These are phyloP conservation scores for Parasteatoda tepidariorum DNA, from an alignment of 1,140 invertebrate genomes.

Conservation along the genomic window DNA sequence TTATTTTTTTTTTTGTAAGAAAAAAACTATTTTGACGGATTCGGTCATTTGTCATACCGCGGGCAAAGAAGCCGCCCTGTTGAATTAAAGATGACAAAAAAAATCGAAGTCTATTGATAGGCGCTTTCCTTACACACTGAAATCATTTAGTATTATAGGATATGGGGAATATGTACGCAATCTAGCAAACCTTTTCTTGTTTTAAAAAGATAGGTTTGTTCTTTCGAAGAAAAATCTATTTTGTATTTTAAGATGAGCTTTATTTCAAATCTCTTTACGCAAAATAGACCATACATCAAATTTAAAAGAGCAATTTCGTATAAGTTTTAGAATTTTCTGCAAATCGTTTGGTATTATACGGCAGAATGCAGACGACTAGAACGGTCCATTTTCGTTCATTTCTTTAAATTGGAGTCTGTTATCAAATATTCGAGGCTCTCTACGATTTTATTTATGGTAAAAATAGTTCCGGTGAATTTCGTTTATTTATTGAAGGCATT, in stretches of 20 bases:
- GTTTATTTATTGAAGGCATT: no score
- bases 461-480: no score
- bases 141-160: not conserved
- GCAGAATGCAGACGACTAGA: no score
- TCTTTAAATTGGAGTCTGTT: no score
- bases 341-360: no score
- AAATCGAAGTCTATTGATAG: constrained; percentile 42
- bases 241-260: not conserved
- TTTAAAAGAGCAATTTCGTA: not conserved
- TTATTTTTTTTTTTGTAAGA: no score
- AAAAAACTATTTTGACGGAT: no score
- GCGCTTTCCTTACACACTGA: constrained; percentile 25
- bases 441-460: no score
- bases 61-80: constrained; percentile 37
- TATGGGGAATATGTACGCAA: not conserved
- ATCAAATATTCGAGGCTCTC: no score
- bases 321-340: not conserved
- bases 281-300: not conserved
- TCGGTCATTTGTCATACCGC: constrained; percentile 16
- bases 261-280: not conserved
- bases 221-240: not conserved
- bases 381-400: no score
- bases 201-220: not conserved
- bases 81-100: constrained; percentile 37
- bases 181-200: not conserved